These are phyloP conservation scores for Fratercula arctica DNA, from an alignment of 2,797 vertebrate genomes.

Conservation along the genomic window DNA sequence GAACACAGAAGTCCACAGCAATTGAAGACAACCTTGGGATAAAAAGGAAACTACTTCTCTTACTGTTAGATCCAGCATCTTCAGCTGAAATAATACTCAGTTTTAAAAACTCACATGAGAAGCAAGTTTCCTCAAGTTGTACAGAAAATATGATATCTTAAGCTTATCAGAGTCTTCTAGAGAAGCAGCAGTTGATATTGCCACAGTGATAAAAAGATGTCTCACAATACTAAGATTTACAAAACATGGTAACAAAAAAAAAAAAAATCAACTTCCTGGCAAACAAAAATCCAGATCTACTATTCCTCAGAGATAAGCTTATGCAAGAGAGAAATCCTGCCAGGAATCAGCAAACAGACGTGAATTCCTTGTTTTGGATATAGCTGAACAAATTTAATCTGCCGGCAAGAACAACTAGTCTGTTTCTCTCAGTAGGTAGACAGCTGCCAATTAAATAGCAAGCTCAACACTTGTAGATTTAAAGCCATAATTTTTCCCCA, in stretches of 20 bases:
- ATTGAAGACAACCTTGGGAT: background rate
- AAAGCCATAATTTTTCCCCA: background rate
- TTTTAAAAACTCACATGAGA: background rate
- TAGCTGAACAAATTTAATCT: background rate
- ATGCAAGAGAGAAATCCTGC: conserved; percentile 36
- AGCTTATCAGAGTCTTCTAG: background rate
- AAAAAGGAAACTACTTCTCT: background rate
- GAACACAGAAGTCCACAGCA: background rate
- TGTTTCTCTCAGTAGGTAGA: background rate
- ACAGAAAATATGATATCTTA: background rate
- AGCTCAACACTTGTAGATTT: background rate
- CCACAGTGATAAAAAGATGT: background rate
- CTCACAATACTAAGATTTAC: background rate
- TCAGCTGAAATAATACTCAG: background rate
- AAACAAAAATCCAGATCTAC: background rate
- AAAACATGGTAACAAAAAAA: background rate
- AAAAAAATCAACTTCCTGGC: background rate
- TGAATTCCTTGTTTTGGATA: background rate
- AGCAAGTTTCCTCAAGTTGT: background rate
- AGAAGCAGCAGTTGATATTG: background rate
- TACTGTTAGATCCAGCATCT: background rate
- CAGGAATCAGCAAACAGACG: background rate
- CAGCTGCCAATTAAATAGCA: background rate
- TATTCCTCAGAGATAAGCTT: conserved; percentile 35
- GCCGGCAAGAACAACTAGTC: background rate